A percentile compares a stretch with the other conserved stretches of the same genome.
phyloP scores from a whole-genome alignment of 1,140 invertebrate genomes.

The Plutomurus gul region DNA sequence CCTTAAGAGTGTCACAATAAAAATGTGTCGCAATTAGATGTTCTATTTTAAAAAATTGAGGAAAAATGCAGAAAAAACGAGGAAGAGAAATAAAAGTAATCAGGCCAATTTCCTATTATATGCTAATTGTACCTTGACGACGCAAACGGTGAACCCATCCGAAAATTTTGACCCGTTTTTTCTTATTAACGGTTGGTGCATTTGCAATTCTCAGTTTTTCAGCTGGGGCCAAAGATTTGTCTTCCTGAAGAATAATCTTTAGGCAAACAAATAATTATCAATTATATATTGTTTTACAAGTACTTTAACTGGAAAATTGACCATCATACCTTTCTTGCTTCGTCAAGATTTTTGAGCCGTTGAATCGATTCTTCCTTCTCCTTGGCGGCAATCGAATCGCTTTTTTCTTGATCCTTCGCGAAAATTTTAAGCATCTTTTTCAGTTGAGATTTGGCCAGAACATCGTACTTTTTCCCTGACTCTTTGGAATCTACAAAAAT shows the following conservation, averaged over 20 bases:
- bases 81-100: too few relatives aligned
- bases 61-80: too few relatives aligned
- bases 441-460: slow-evolving; percentile 86
- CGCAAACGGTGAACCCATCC: slow-evolving; percentile 95
- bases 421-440: slow-evolving; percentile 94
- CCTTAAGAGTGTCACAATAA: too few relatives aligned
- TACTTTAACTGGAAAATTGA: background rate
- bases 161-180: slow-evolving; percentile 69
- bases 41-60: too few relatives aligned
- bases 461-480: slow-evolving; percentile 72
- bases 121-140: slow-evolving; percentile 86
- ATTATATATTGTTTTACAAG: background rate
- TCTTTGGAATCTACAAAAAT: slow-evolving; percentile 89
- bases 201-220: slow-evolving; percentile 77
- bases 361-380: slow-evolving; percentile 83
- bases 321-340: slow-evolving; percentile 72
- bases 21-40: background rate
- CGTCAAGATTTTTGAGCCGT: slow-evolving; percentile 84
- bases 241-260: slow-evolving; percentile 74
- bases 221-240: slow-evolving; percentile 75
- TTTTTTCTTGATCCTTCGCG: slow-evolving; percentile 78
- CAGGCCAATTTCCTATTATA: too few relatives aligned
- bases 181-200: slow-evolving; percentile 66
- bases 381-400: slow-evolving; percentile 74
- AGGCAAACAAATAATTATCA: background rate